Evolutionary conservation across 2,113 vertebrate genomes (phyloP).

Genomic region (Rhinopomastus cyanomelas): DNA sequence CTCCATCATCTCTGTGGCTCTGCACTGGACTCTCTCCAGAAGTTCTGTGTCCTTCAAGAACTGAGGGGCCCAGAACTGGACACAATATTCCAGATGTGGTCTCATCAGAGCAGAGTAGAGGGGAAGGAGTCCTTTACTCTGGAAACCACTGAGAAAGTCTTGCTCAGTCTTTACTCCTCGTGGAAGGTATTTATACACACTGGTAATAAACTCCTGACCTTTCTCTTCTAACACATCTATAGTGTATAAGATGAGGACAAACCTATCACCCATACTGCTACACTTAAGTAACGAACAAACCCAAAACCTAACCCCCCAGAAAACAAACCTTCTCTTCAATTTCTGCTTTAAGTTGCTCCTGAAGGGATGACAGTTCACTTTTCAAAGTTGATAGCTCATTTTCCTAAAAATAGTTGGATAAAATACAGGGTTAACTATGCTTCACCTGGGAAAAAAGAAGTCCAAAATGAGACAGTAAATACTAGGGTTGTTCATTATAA

Average conservation of each 20-base stretch:
- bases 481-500: neutral
- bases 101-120: no score
- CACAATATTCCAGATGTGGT: no score
- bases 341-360: slow-evolving; percentile 78
- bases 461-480: neutral
- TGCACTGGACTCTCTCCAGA: no score
- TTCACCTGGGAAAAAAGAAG: neutral
- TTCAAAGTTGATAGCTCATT: slow-evolving; percentile 76
- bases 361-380: slow-evolving; percentile 76
- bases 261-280: neutral
- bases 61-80: no score
- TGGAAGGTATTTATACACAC: neutral
- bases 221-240: neutral
- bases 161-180: neutral
- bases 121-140: neutral
- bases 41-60: no score
- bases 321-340: slow-evolving; percentile 80
- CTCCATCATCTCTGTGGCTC: no score
- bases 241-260: neutral
- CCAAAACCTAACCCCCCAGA: neutral
- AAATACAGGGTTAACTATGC: neutral
- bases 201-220: neutral
- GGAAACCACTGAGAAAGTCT: neutral
- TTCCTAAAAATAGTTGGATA: slow-evolving; percentile 75
- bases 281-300: neutral